Conservation (phyloP, 2,888 invertebrate genomes). For the Harpagoxenus sublaevis region DNA sequence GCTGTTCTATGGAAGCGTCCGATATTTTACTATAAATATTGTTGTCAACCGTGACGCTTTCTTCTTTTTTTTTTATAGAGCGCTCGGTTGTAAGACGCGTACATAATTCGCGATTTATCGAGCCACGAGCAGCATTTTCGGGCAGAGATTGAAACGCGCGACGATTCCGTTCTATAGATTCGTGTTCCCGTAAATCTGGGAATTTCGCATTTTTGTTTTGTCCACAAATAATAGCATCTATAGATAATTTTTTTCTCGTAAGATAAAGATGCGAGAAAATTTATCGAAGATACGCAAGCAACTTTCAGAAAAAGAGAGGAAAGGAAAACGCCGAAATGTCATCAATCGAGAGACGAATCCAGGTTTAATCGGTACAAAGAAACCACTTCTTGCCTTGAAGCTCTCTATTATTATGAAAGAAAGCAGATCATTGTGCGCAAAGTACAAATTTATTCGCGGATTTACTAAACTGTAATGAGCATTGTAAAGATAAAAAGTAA, state of each 20-base stretch:
- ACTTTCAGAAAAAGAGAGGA: conserved; percentile 15
- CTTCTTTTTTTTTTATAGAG: background rate
- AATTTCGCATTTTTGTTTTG: conserved; percentile 16
- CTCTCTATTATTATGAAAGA: conserved; percentile 82
- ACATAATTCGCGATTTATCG: conserved; percentile 11
- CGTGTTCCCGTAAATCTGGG: background rate
- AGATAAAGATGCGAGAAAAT: background rate
- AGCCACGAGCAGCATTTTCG: background rate
- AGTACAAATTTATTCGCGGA: conserved; percentile 84
- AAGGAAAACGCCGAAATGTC: conserved; percentile 63
- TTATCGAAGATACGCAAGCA: background rate
- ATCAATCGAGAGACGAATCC: conserved; percentile 80
- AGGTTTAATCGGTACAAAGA: conserved; percentile 85
- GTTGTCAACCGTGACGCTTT: background rate
- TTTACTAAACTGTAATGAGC: conserved; percentile 35
- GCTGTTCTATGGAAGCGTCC: conserved; percentile 17
- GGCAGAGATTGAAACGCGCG: background rate
- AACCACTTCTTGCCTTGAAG: conserved; percentile 86
- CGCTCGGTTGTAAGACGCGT: background rate
- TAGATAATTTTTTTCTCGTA: background rate
- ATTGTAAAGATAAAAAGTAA: conserved; percentile 37
- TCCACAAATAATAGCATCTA: background rate
- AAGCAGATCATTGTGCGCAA: conserved; percentile 71
- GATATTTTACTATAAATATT: conserved; percentile 35
- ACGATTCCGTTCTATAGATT: conserved; percentile 14